These are phyloP conservation scores for Meriones unguiculatus DNA, from an alignment of 2,113 vertebrate genomes.

Conservation along the genomic window DNA sequence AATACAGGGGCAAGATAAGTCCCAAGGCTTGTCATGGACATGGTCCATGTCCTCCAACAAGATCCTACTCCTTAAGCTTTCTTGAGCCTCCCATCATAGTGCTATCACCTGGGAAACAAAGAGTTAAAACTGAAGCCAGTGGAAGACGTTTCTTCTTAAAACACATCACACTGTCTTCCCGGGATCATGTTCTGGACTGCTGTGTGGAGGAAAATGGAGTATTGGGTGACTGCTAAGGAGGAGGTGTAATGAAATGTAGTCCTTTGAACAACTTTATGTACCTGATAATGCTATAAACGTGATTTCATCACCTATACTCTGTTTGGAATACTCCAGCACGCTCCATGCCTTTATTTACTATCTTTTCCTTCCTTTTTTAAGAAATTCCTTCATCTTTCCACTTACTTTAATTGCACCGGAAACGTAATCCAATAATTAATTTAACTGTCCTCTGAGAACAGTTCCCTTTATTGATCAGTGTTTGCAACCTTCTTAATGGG, in stretches of 20 bases:
- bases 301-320: neutral
- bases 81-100: neutral
- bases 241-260: fast-evolving
- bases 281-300: neutral
- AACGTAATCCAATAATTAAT: neutral
- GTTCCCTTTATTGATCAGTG: neutral
- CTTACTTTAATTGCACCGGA: neutral
- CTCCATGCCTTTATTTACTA: neutral
- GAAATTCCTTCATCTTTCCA: neutral
- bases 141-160: too few relatives aligned
- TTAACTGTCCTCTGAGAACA: neutral
- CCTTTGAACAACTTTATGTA: neutral
- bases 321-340: neutral
- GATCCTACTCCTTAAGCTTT: neutral
- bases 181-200: neutral
- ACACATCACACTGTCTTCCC: too few relatives aligned
- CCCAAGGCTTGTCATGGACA: neutral
- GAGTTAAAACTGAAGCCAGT: neutral
- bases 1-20: neutral
- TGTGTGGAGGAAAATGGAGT: neutral
- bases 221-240: neutral
- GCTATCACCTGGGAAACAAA: neutral
- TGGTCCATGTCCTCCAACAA: neutral
- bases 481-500: neutral
- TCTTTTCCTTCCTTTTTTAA: neutral